Percentiles rank a stretch among this genome's conserved stretches.
Evolutionary conservation across 2,888 invertebrate species (phyloP).

Genomic region (Agrenia bidenticulata): DNA sequence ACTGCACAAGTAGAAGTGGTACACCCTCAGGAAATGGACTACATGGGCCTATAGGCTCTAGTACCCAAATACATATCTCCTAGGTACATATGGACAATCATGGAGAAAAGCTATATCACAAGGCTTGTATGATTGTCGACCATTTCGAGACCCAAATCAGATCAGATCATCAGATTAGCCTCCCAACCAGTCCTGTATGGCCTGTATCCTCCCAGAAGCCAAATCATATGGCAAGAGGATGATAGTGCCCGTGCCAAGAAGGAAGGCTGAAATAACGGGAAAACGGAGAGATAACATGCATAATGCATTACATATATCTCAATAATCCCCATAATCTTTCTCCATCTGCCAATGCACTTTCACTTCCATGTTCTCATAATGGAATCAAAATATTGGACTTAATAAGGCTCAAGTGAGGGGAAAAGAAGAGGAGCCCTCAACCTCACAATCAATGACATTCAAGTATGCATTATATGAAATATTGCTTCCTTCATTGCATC

Average conservation of each 20-base stretch:
- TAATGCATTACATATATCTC: slow-evolving; percentile 10
- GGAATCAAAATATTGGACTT: slow-evolving; percentile 19
- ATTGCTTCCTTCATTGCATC: too few relatives aligned
- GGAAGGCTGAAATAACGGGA: slow-evolving; percentile 2
- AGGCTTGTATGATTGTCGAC: neutral
- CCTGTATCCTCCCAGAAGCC: neutral
- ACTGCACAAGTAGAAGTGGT: neutral
- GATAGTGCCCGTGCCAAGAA: neutral
- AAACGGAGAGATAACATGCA: slow-evolving; percentile 3
- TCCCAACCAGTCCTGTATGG: neutral
- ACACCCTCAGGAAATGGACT: neutral
- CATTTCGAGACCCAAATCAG: neutral
- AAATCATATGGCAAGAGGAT: slow-evolving; percentile 1
- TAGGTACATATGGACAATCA: neutral
- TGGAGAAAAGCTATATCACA: neutral
- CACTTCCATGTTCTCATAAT: slow-evolving; percentile 14
- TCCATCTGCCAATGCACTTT: slow-evolving; percentile 7
- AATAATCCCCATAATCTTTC: slow-evolving; percentile 2
- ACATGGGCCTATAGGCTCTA: too few relatives aligned
- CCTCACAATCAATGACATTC: too few relatives aligned
- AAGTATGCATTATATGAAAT: too few relatives aligned
- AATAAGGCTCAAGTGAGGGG: neutral
- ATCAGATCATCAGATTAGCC: slow-evolving; percentile 10
- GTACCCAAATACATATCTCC: too few relatives aligned
- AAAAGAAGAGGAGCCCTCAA: too few relatives aligned